A percentile compares a stretch with the other conserved stretches of the same genome.
Evolutionary conservation across 2,888 invertebrate species (phyloP).

Genomic region (Trichogramma evanescens): DNA sequence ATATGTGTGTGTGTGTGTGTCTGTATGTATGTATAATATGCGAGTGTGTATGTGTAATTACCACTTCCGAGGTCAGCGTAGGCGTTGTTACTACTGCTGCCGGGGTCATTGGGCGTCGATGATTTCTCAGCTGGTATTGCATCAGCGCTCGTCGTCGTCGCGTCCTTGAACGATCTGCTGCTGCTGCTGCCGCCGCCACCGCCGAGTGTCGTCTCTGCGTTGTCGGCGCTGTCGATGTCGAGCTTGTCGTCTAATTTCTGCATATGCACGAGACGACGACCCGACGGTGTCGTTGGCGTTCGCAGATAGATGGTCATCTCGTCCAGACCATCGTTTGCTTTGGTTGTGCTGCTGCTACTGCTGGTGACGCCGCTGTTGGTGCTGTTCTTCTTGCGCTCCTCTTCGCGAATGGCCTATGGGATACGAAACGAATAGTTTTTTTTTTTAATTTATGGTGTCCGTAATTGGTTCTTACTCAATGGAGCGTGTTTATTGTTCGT

Average conservation of each 20-base stretch:
- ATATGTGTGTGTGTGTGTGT: background rate
- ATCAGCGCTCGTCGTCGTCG: slow-evolving; percentile 45
- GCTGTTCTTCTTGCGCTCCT: slow-evolving; percentile 42
- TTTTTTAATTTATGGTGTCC: background rate
- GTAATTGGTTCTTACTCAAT: background rate
- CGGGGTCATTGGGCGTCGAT: slow-evolving; percentile 26
- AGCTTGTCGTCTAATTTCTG: slow-evolving; percentile 33
- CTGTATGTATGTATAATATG: background rate
- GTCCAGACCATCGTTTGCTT: slow-evolving; percentile 26
- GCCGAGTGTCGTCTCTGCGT: slow-evolving; percentile 25
- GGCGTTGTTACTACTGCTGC: slow-evolving; percentile 26
- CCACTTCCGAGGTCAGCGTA: slow-evolving; percentile 39
- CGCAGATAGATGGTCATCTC: slow-evolving; percentile 42
- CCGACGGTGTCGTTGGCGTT: slow-evolving; percentile 30
- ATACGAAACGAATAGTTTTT: background rate
- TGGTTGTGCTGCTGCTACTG: slow-evolving; percentile 11
- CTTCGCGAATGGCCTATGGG: slow-evolving; percentile 41
- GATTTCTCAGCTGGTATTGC: background rate
- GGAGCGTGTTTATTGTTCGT: background rate
- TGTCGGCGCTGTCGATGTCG: slow-evolving; percentile 25
- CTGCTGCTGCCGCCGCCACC: slow-evolving; percentile 14
- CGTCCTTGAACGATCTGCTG: slow-evolving; percentile 28
- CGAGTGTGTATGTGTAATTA: slow-evolving; percentile 14
- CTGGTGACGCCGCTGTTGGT: slow-evolving; percentile 23
- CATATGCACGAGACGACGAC: background rate